These are phyloP conservation scores for Zaprionus vittiger DNA, from an alignment of 1,140 invertebrate species.

Conservation along the genomic window DNA sequence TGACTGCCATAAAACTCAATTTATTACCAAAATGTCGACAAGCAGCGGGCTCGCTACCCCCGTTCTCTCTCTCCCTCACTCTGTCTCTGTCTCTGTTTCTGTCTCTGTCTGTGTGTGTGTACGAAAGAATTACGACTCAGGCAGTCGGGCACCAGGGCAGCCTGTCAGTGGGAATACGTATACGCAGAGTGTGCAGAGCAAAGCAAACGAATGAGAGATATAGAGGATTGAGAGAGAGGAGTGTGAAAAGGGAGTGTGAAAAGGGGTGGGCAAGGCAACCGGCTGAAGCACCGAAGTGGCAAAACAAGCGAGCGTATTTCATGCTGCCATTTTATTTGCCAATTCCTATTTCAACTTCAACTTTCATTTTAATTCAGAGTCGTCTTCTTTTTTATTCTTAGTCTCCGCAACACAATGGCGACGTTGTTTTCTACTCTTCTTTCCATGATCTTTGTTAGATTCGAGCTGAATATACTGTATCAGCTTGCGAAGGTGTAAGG, in stretches of 20 bases:
- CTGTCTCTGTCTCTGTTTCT: constrained; percentile 23
- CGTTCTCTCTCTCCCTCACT: neutral
- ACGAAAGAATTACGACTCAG: constrained; percentile 61
- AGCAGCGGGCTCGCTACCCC: constrained; percentile 38
- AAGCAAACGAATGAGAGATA: constrained; percentile 1
- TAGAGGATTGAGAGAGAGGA: constrained; percentile 12
- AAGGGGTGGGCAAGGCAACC: constrained; percentile 18
- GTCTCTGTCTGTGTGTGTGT: constrained; percentile 51
- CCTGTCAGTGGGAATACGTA: constrained; percentile 28
- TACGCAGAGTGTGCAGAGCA: constrained; percentile 1
- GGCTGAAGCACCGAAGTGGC: constrained; percentile 48
- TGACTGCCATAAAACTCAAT: constrained; percentile 82
- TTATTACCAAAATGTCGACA: constrained; percentile 82
- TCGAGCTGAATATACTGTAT: neutral
- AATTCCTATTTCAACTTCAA: constrained; percentile 70
- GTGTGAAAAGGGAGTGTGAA: constrained; percentile 18
- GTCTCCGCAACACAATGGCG: constrained; percentile 28
- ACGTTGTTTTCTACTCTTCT: neutral
- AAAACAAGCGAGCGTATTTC: constrained; percentile 66
- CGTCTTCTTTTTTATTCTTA: constrained; percentile 68
- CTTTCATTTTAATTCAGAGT: constrained; percentile 44
- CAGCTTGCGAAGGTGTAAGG: neutral
- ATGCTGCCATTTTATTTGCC: constrained; percentile 77
- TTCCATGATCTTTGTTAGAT: neutral
- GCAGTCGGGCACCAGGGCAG: constrained; percentile 45